Conservation (phyloP, 2,888 invertebrate genomes). For the Himalopsyche kuldschensis region DNA sequence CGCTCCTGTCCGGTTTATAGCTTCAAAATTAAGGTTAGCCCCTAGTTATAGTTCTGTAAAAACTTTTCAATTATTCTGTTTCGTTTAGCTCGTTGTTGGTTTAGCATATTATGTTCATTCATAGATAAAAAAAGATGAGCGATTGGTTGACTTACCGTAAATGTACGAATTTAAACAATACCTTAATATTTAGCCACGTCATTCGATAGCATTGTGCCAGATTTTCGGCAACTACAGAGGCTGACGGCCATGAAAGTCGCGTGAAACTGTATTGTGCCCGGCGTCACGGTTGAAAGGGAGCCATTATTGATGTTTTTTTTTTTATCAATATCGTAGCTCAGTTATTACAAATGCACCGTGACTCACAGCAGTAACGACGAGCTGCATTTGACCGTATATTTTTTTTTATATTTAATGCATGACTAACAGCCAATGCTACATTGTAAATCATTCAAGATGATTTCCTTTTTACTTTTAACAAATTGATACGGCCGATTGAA, state of each 20-base stretch:
- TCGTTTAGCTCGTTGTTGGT: too few species aligned
- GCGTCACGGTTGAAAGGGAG: not conserved
- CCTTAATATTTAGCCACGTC: too few species aligned
- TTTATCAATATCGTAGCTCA: not conserved
- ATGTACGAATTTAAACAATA: too few species aligned
- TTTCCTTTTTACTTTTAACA: not conserved
- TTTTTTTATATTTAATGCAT: not conserved
- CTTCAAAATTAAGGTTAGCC: too few species aligned
- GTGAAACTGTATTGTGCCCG: not conserved
- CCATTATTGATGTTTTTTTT: not conserved
- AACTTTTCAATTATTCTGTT: too few species aligned
- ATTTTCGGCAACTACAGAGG: too few species aligned
- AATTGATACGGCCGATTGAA: not conserved
- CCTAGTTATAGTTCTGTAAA: too few species aligned
- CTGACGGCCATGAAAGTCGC: not conserved
- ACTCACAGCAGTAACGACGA: not conserved
- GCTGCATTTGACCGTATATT: not conserved
- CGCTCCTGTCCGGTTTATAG: too few species aligned
- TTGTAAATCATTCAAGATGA: not conserved
- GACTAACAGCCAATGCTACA: not conserved
- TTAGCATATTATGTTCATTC: too few species aligned
- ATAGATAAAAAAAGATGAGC: too few species aligned
- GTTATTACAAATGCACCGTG: not conserved
- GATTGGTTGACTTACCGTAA: too few species aligned
- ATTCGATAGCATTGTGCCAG: not conserved